These are phyloP conservation scores for Medauroidea extradentata DNA, from an alignment of 1,140 invertebrate species.

Conservation along the genomic window DNA sequence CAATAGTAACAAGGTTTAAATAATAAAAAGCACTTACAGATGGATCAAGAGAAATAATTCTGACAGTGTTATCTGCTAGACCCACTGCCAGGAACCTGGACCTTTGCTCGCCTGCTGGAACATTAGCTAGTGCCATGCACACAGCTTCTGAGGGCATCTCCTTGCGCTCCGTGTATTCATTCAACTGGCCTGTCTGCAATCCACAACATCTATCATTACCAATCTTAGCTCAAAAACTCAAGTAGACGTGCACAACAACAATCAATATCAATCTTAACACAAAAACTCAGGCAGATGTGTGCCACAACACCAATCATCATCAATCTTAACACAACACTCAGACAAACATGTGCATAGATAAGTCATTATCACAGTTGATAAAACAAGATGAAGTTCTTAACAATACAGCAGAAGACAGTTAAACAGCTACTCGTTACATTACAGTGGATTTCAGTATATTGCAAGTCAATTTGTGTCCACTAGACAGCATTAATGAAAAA, in stretches of 20 bases:
- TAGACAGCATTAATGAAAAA: too few species aligned
- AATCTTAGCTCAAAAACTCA: slow-evolving; percentile 5
- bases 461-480: too few species aligned
- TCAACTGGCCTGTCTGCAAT: slow-evolving; percentile 89
- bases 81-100: slow-evolving; percentile 97
- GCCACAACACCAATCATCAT: neutral
- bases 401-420: too few species aligned
- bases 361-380: neutral
- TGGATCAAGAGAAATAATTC: slow-evolving; percentile 97
- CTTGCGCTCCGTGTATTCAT: slow-evolving; percentile 96
- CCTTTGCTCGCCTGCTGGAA: slow-evolving; percentile 90
- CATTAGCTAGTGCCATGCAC: slow-evolving; percentile 96
- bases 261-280: neutral
- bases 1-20: too few species aligned
- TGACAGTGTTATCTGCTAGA: slow-evolving; percentile 92
- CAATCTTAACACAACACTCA: neutral
- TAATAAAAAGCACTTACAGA: slow-evolving; percentile 1
- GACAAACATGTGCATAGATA: neutral
- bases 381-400: too few species aligned
- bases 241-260: neutral
- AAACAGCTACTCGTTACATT: too few species aligned
- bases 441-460: too few species aligned
- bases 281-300: neutral
- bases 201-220: neutral
- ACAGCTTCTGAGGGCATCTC: slow-evolving; percentile 96